phyloP scores from a whole-genome alignment of 2,113 vertebrate species.

The Hydrochoerus hydrochaeris region DNA sequence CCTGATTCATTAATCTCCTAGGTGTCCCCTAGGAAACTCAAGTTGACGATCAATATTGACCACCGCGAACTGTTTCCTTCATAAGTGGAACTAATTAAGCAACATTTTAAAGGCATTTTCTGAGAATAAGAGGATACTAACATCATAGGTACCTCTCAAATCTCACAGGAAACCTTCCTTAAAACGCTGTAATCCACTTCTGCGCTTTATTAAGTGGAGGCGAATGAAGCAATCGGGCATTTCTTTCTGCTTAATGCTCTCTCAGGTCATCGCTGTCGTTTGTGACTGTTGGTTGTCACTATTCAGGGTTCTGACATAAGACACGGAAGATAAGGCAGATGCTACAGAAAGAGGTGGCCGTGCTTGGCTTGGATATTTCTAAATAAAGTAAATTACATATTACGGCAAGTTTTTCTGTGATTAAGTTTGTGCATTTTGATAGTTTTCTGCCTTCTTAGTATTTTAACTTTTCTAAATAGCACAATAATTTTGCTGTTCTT shows the following conservation, averaged over 20 bases:
- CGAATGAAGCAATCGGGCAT: constrained; percentile 37
- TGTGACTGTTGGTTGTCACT: background rate
- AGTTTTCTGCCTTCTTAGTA: background rate
- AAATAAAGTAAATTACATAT: background rate
- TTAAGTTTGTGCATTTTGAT: background rate
- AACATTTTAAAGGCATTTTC: background rate
- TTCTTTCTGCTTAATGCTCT: background rate
- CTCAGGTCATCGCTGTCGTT: background rate
- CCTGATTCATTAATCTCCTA: background rate
- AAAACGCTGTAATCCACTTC: constrained; percentile 28
- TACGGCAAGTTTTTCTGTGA: background rate
- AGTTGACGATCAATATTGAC: too few relatives aligned
- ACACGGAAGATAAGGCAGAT: background rate
- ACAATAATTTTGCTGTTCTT: background rate
- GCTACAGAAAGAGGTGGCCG: background rate
- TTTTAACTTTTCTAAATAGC: background rate
- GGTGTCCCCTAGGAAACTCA: background rate
- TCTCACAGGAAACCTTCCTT: constrained; percentile 17
- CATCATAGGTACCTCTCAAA: background rate
- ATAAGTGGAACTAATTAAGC: background rate
- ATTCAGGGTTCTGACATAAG: background rate
- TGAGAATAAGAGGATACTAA: background rate
- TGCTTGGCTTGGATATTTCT: background rate
- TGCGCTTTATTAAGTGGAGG: background rate
- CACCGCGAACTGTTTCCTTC: background rate